These are phyloP conservation scores for Tamias sibiricus DNA, from an alignment of 2,113 vertebrate species.

Conservation along the genomic window DNA sequence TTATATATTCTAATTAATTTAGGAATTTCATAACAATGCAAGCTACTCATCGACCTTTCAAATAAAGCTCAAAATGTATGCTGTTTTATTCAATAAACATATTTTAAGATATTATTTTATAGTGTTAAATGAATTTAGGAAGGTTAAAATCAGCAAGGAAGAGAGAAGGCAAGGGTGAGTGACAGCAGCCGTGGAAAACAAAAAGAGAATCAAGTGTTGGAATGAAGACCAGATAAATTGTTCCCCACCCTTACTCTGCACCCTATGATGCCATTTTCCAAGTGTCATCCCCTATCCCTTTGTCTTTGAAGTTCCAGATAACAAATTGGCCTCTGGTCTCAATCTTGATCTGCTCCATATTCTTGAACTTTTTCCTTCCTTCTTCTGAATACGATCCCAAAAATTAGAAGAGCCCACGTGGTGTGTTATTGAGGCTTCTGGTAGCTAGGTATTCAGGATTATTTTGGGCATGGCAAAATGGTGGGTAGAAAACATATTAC, in stretches of 20 bases:
- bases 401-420: not conserved
- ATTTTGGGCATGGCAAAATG: not conserved
- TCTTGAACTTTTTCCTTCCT: slow-evolving; percentile 9
- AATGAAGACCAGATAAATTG: not conserved
- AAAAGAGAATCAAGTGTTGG: not conserved
- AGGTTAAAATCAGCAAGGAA: not conserved
- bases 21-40: not conserved
- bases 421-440: not conserved
- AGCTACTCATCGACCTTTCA: slow-evolving; percentile 2
- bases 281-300: not conserved
- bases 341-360: not conserved
- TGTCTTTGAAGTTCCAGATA: not conserved
- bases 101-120: not conserved
- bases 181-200: not conserved
- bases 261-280: not conserved
- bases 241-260: not conserved
- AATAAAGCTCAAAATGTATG: not conserved
- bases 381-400: not conserved
- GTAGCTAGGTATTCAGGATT: not conserved
- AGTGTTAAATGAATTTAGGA: not conserved
- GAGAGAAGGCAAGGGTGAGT: not conserved
- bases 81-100: not conserved
- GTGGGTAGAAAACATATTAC: not conserved
- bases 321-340: not conserved
- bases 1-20: slow-evolving; percentile 41